Evolutionary conservation across 2,888 invertebrate species (phyloP).

Genomic region (Antheraea yamamai): DNA sequence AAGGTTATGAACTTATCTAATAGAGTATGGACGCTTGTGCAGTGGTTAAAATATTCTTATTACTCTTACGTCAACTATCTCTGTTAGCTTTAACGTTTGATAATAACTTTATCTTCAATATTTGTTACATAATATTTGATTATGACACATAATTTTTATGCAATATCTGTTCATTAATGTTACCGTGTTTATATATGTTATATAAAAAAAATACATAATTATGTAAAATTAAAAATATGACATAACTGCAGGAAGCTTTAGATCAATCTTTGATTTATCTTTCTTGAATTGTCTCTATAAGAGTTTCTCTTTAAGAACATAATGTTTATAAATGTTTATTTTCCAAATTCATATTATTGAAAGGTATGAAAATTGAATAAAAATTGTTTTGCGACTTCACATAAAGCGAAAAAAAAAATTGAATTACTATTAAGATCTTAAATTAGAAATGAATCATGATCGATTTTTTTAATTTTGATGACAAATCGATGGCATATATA

Average conservation of each 20-base stretch:
- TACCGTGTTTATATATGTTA: neutral
- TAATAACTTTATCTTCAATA: slow-evolving; percentile 6
- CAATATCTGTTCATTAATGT: neutral
- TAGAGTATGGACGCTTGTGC: too few relatives aligned
- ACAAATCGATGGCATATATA: neutral
- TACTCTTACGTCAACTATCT: neutral
- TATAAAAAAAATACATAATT: neutral
- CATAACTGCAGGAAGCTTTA: neutral
- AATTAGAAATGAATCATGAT: neutral
- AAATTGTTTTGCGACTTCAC: too few relatives aligned
- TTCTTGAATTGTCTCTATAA: neutral
- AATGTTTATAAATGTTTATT: neutral
- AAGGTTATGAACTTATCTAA: neutral
- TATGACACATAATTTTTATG: neutral
- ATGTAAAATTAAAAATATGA: neutral
- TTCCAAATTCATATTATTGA: too few relatives aligned
- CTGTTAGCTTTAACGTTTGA: neutral
- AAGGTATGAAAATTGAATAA: too few relatives aligned
- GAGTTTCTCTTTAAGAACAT: neutral
- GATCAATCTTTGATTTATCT: neutral
- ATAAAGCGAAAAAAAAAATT: too few relatives aligned
- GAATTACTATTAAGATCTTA: neutral
- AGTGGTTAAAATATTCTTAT: neutral
- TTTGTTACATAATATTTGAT: slow-evolving; percentile 12
- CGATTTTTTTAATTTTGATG: neutral